Evolutionary conservation across 2,888 invertebrate species (phyloP).

Genomic region (Microplitis manilae): DNA sequence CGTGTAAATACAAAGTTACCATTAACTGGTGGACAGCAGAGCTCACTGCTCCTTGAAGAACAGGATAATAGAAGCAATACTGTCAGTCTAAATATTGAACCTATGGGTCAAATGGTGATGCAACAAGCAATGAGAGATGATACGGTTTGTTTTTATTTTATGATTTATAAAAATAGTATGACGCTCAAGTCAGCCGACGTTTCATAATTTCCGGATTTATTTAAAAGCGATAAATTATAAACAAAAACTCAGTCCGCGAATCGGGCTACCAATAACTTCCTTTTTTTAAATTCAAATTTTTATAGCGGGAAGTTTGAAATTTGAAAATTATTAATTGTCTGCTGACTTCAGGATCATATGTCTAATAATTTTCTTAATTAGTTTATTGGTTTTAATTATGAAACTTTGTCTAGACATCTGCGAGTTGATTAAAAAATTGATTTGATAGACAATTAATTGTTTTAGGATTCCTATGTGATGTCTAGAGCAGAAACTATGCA

Average conservation of each 20-base stretch:
- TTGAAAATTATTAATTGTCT: too few relatives aligned
- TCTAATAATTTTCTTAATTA: not conserved
- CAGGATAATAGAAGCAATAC: slow-evolving; percentile 59
- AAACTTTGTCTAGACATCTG: too few relatives aligned
- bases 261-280: too few relatives aligned
- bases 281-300: too few relatives aligned
- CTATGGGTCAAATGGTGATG: slow-evolving; percentile 72
- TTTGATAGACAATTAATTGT: slow-evolving; percentile 5
- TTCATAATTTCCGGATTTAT: too few relatives aligned
- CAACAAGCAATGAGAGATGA: slow-evolving; percentile 66
- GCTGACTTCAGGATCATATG: too few relatives aligned
- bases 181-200: too few relatives aligned
- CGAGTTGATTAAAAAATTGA: too few relatives aligned
- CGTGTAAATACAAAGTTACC: slow-evolving; percentile 77
- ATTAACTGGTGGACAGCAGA: slow-evolving; percentile 74
- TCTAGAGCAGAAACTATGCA: slow-evolving; percentile 98
- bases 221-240: too few relatives aligned
- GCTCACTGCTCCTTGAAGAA: slow-evolving; percentile 69
- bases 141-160: slow-evolving; percentile 53
- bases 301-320: too few relatives aligned
- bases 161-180: too few relatives aligned
- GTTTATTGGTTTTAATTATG: not conserved
- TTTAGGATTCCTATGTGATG: slow-evolving; percentile 87
- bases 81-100: slow-evolving; percentile 90
- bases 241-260: too few relatives aligned